These are phyloP conservation scores for Fabriciana adippe DNA, from an alignment of 2,888 invertebrate species.

Conservation along the genomic window DNA sequence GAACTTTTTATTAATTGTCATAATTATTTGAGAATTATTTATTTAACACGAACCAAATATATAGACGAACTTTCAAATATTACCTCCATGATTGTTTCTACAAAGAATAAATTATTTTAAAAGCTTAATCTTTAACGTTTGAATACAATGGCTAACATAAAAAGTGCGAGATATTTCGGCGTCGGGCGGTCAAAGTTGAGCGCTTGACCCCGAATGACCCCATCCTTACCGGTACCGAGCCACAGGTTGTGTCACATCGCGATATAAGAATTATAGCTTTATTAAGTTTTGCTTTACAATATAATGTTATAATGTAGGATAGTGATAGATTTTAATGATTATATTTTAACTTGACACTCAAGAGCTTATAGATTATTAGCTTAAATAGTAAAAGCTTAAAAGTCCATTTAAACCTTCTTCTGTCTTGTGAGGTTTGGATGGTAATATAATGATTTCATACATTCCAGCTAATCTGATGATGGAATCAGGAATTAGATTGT, in stretches of 20 bases:
- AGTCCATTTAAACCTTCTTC: too few relatives aligned
- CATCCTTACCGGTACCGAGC: conserved; percentile 41
- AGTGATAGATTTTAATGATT: too few relatives aligned
- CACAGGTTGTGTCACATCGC: conserved; percentile 33
- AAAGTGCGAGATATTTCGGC: conserved; percentile 48
- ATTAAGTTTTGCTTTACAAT: conserved; percentile 29
- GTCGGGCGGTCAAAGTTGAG: conserved; percentile 70
- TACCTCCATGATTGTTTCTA: background rate
- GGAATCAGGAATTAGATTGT: too few relatives aligned
- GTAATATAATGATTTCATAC: too few relatives aligned
- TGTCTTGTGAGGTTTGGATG: too few relatives aligned
- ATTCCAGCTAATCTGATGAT: too few relatives aligned
- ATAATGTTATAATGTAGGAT: background rate
- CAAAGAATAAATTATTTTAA: conserved; percentile 20
- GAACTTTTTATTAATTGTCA: too few relatives aligned
- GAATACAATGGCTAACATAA: conserved; percentile 34
- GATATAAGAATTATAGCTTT: conserved; percentile 36
- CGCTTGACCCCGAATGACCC: conserved; percentile 71
- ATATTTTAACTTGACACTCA: too few relatives aligned
- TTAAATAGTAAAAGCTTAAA: too few relatives aligned
- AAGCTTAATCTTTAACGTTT: conserved; percentile 21
- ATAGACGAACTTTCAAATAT: background rate
- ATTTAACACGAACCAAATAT: too few relatives aligned
- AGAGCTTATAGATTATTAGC: too few relatives aligned
- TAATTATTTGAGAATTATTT: too few relatives aligned